Evolutionary conservation across 2,888 invertebrate genomes (phyloP).

Genomic region (Micoletzkya japonica): DNA sequence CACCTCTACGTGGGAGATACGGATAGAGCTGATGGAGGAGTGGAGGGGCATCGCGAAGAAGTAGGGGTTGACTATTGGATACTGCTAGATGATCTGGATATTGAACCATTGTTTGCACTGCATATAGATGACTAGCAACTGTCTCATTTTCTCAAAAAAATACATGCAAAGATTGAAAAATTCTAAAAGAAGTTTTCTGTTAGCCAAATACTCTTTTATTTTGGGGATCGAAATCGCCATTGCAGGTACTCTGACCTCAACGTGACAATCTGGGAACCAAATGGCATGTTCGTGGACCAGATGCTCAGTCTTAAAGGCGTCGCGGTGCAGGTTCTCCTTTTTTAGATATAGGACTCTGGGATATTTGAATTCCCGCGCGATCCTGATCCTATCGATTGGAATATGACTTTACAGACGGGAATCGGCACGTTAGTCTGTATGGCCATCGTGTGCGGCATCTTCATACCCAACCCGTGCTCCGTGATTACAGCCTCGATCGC

Average conservation of each 20-base stretch:
- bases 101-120: too few relatives aligned
- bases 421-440: slow-evolving; percentile 57
- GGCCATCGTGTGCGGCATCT: slow-evolving; percentile 61
- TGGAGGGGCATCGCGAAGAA: slow-evolving; percentile 54
- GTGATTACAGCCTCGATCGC: slow-evolving; percentile 55
- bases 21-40: slow-evolving; percentile 57
- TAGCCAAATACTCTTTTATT: too few relatives aligned
- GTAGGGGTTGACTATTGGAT: slow-evolving; percentile 29
- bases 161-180: too few relatives aligned
- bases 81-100: too few relatives aligned
- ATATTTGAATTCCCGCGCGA: background rate
- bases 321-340: slow-evolving; percentile 47
- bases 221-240: background rate
- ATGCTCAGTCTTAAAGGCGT: slow-evolving; percentile 58
- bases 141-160: too few relatives aligned
- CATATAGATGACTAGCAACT: too few relatives aligned
- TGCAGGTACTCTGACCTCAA: slow-evolving; percentile 52
- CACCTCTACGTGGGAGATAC: slow-evolving; percentile 56
- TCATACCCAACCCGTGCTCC: slow-evolving; percentile 58
- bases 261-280: slow-evolving; percentile 59
- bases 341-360: background rate
- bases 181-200: too few relatives aligned
- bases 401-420: slow-evolving; percentile 38
- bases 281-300: slow-evolving; percentile 62
- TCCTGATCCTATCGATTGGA: background rate